phyloP scores from a whole-genome alignment of 1,140 invertebrate genomes.

The Drosophila tristis region DNA sequence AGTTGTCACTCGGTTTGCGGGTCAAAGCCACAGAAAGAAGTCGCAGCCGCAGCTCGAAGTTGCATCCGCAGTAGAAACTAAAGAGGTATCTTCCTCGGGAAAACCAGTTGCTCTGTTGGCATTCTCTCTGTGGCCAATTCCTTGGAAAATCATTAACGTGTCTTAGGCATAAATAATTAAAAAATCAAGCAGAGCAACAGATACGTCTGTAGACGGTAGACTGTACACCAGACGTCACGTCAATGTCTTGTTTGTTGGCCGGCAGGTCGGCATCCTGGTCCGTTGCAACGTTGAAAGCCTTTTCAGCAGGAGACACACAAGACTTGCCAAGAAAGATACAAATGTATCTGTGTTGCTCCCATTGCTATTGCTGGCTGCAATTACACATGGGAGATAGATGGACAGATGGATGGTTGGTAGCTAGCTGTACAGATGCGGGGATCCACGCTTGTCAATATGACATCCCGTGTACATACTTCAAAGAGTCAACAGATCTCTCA shows the following conservation, averaged over 20 bases:
- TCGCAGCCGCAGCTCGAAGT: background rate
- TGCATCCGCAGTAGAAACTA: too few species aligned
- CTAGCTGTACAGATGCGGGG: constrained; percentile 19
- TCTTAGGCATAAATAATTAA: constrained; percentile 82
- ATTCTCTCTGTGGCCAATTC: constrained; percentile 51
- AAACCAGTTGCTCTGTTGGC: constrained; percentile 37
- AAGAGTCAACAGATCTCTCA: constrained; percentile 36
- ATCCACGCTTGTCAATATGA: constrained; percentile 71
- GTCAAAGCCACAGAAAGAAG: constrained; percentile 25
- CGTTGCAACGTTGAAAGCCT: constrained; percentile 28
- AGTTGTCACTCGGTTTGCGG: constrained; percentile 44
- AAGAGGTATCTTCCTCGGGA: constrained; percentile 14
- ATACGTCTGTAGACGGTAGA: constrained; percentile 7
- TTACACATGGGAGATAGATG: constrained; percentile 52
- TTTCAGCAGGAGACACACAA: constrained; percentile 19
- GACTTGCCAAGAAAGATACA: constrained; percentile 15
- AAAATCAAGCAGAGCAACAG: constrained; percentile 49
- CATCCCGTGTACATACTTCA: constrained; percentile 38
- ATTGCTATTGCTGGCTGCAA: constrained; percentile 35
- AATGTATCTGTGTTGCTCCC: constrained; percentile 47
- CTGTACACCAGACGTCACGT: constrained; percentile 36
- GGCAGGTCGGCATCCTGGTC: constrained; percentile 65
- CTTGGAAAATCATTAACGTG: constrained; percentile 78
- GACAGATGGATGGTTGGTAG: constrained; percentile 20
- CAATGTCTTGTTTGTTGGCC: constrained; percentile 49